Conservation (phyloP, 2,113 vertebrate species). For the Oreochromis spilurus region DNA sequence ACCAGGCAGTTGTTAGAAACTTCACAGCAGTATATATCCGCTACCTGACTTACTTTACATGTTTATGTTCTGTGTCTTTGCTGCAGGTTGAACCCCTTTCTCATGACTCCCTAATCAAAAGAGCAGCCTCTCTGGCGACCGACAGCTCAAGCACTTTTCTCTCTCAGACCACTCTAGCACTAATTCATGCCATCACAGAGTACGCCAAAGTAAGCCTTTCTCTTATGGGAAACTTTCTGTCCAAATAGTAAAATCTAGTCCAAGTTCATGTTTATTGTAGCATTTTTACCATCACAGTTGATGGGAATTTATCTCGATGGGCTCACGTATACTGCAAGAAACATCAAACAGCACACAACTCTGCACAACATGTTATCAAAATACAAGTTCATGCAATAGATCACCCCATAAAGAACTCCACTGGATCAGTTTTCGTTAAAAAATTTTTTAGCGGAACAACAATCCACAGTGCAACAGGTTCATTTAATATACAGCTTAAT, state of each 20-base stretch:
- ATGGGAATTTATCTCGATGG: background rate
- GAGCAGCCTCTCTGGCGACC: slow-evolving; percentile 72
- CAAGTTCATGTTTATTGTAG: background rate
- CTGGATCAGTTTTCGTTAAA: background rate
- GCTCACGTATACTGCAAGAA: background rate
- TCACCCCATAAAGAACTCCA: background rate
- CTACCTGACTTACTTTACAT: background rate
- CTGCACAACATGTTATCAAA: background rate
- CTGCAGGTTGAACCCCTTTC: slow-evolving; percentile 66
- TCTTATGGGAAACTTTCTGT: background rate
- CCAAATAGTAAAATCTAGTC: background rate
- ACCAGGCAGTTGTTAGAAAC: background rate
- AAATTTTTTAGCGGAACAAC: background rate
- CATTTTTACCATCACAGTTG: background rate
- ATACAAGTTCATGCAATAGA: background rate
- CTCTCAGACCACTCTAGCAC: slow-evolving; percentile 73
- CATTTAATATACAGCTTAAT: background rate
- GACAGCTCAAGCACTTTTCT: slow-evolving; percentile 75
- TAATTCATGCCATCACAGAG: slow-evolving; percentile 67
- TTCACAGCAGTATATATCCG: background rate
- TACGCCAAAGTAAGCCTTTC: slow-evolving; percentile 67
- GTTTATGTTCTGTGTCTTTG: background rate
- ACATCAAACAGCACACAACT: background rate
- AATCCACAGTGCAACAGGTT: background rate
- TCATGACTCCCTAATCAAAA: slow-evolving; percentile 70